phyloP scores from a whole-genome alignment of 2,888 invertebrate species.

The Drosophila eohydei region DNA sequence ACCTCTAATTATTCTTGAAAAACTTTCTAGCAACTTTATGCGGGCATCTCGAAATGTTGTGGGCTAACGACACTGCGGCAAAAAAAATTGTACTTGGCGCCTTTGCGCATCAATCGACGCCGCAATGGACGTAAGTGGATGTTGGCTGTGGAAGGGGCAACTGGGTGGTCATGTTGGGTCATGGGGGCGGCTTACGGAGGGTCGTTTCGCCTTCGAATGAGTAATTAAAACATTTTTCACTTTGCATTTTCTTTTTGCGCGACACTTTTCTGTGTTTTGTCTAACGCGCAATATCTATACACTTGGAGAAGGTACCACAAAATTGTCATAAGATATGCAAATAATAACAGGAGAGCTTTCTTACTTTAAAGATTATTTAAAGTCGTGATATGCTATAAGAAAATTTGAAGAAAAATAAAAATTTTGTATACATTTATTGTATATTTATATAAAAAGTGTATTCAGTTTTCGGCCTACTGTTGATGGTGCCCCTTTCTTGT shows the following conservation, averaged over 20 bases:
- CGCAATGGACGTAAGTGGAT: conserved; percentile 16
- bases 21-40: conserved; percentile 4
- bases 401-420: background rate
- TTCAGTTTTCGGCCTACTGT: background rate
- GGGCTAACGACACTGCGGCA: conserved; percentile 41
- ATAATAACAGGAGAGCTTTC: background rate
- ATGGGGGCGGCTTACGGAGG: background rate
- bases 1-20: background rate
- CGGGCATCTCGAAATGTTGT: conserved; percentile 6
- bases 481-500: conserved; percentile 19
- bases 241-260: conserved; percentile 50
- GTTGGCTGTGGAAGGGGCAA: background rate
- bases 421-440: background rate
- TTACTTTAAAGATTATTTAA: background rate
- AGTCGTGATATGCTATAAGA: background rate
- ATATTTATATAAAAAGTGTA: background rate
- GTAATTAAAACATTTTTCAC: conserved; percentile 83
- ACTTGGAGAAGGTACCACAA: background rate
- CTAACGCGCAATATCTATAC: conserved; percentile 40
- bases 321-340: background rate
- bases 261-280: conserved; percentile 59
- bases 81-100: conserved; percentile 34
- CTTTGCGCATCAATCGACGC: conserved; percentile 44
- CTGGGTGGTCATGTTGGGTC: background rate
- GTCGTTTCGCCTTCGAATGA: conserved; percentile 64